Evolutionary conservation across 1,140 invertebrate genomes (phyloP).

Genomic region (Bombus picipes): DNA sequence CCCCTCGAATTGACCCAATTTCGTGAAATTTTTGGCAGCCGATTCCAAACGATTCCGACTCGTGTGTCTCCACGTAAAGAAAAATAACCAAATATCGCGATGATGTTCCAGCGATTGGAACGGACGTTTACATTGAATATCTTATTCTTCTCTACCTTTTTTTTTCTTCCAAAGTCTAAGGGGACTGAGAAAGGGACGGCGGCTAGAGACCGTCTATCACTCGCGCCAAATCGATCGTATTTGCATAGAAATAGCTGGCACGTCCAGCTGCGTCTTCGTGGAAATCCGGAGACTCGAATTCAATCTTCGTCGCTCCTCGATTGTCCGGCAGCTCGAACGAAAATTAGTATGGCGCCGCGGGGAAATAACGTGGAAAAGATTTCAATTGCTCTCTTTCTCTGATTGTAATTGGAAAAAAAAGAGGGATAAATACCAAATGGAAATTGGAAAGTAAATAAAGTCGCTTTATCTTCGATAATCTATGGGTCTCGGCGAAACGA

Average conservation of each 20-base stretch:
- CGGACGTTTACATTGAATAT: not conserved
- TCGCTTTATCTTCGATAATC: not conserved
- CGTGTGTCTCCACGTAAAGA: not conserved
- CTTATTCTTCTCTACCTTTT: too few relatives aligned
- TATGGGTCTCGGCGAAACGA: not conserved
- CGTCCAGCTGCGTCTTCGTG: conserved; percentile 1
- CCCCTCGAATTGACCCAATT: conserved; percentile 68
- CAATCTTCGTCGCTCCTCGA: conserved; percentile 8
- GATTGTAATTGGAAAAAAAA: not conserved
- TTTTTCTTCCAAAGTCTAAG: not conserved
- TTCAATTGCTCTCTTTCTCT: not conserved
- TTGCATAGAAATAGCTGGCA: conserved; percentile 27
- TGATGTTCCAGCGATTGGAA: not conserved
- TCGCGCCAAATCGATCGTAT: conserved; percentile 6
- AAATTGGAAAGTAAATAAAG: not conserved
- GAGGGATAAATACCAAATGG: not conserved
- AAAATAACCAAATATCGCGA: not conserved
- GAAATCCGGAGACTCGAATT: not conserved
- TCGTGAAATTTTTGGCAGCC: conserved; percentile 68
- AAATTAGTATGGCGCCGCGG: not conserved
- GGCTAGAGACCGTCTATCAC: not conserved
- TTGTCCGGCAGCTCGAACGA: not conserved
- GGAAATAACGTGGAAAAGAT: not conserved
- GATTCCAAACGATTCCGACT: conserved; percentile 15
- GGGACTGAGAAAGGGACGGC: too few relatives aligned